Evolutionary conservation across 2,113 vertebrate species (phyloP).

Genomic region (Plecturocebus donacophilus): DNA sequence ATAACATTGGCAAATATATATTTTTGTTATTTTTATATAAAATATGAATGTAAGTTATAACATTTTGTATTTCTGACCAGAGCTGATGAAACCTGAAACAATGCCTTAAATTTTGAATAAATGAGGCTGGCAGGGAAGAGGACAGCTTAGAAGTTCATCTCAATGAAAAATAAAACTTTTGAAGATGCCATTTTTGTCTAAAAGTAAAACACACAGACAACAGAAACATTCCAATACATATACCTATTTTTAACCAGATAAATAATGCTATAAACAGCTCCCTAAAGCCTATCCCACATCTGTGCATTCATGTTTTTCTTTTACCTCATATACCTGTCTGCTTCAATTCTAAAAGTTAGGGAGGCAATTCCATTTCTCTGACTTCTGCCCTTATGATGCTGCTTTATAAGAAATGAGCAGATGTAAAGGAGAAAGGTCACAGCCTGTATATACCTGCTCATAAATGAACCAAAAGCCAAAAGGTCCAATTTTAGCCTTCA

Average conservation of each 20-base stretch:
- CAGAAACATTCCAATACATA: neutral
- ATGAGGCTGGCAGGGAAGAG: neutral
- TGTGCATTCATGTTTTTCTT: neutral
- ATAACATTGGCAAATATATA: neutral
- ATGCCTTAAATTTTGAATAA: neutral
- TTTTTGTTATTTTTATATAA: neutral
- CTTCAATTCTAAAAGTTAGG: conserved; percentile 53
- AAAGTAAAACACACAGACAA: neutral
- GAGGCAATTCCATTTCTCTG: conserved; percentile 39
- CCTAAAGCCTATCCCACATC: neutral
- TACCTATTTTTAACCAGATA: neutral
- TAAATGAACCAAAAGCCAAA: neutral
- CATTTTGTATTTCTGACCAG: neutral
- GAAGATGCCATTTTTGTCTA: conserved; percentile 40
- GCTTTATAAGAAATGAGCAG: conserved; percentile 40
- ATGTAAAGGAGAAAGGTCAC: neutral
- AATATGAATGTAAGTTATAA: conserved; percentile 6
- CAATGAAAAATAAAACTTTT: conserved; percentile 18
- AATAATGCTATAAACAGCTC: neutral
- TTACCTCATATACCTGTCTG: conserved; percentile 47
- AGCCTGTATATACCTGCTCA: conserved; percentile 34
- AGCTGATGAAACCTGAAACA: conserved; percentile 2
- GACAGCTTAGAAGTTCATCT: neutral
- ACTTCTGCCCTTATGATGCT: conserved; percentile 36
- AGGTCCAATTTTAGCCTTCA: conserved; percentile 50